Conservation (phyloP, 1,140 invertebrate species). For the Homarus americanus region DNA sequence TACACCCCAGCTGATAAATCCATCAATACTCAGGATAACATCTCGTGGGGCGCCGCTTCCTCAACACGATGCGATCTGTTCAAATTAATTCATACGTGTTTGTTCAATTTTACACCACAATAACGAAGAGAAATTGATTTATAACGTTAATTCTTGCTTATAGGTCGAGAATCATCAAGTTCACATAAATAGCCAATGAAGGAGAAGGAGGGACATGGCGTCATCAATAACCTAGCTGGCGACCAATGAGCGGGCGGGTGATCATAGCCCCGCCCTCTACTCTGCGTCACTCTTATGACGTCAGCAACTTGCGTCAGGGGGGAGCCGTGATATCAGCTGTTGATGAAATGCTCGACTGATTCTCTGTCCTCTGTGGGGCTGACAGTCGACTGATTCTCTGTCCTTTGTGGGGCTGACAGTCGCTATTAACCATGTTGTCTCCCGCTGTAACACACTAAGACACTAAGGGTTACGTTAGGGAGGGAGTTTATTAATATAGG, state of each 20-base stretch:
- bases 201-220: slow-evolving; percentile 5
- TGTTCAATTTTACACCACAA: too few relatives aligned
- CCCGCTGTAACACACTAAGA: neutral
- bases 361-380: neutral
- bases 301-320: slow-evolving; percentile 46
- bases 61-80: too few relatives aligned
- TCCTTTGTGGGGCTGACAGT: neutral
- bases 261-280: slow-evolving; percentile 12
- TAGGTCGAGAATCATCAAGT: neutral
- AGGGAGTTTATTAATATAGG: neutral
- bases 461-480: neutral
- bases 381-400: neutral
- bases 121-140: too few relatives aligned
- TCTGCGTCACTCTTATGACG: slow-evolving; percentile 43
- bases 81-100: too few relatives aligned
- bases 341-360: slow-evolving; percentile 1
- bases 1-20: too few relatives aligned
- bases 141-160: too few relatives aligned
- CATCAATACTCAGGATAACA: too few relatives aligned
- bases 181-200: slow-evolving; percentile 32
- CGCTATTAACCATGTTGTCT: neutral
- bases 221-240: slow-evolving; percentile 7
- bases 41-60: too few relatives aligned
- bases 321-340: slow-evolving; percentile 31
- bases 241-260: slow-evolving; percentile 14